Evolutionary conservation across 1,140 invertebrate genomes (phyloP), one percentile per base, ranked within the genome.

Genomic region (Drosophila yakuba): DNA sequence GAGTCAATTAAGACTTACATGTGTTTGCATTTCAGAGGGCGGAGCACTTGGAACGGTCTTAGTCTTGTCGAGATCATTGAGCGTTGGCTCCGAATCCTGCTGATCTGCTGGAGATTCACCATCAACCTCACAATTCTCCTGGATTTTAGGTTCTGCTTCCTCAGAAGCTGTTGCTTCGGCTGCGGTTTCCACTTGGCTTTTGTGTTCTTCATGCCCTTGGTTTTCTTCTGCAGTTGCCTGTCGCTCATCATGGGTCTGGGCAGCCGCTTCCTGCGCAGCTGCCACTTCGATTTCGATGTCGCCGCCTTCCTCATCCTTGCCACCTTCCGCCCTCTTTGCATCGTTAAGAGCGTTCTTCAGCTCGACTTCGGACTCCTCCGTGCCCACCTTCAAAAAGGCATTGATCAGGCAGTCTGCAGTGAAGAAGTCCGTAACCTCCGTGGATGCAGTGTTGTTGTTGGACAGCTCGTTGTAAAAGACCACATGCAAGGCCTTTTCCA

Each of bases 401-500:
- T 76, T 71, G 14, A 78, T 57, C 7, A 75, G 56, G 23, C 58
- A 77, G 47, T 66, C 80, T 35, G 74, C 72, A 2, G 55, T 50
- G 12, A 78, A 79, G 11, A 66, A 74, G 14, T 82, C 78, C 11
- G 80, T 81, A 17, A 63, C 75, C 14, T 80, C 76, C 6, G 68
- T 80, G 15, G 86, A 74, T 5, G 38, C 74, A 7, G 81, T 81
- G 36, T 88, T 85, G 32, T 84, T 89, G 47, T 89, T 90, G 12
- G 75, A 77, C 50, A 76, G 62, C 61, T 81, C 62, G 12, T 78
- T 75, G 73, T 74, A 64, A 59, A 97, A 94, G 64, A 96, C 95
- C 92, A 95, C 93, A 67, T 94, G 93, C 60, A 97, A 93, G 90
- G 95, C 96, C 91, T 95, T 95, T 92, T 97, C 96, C 60, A 97